Conservation (phyloP, 2,888 invertebrate genomes). For the Drosophila ustulata region DNA sequence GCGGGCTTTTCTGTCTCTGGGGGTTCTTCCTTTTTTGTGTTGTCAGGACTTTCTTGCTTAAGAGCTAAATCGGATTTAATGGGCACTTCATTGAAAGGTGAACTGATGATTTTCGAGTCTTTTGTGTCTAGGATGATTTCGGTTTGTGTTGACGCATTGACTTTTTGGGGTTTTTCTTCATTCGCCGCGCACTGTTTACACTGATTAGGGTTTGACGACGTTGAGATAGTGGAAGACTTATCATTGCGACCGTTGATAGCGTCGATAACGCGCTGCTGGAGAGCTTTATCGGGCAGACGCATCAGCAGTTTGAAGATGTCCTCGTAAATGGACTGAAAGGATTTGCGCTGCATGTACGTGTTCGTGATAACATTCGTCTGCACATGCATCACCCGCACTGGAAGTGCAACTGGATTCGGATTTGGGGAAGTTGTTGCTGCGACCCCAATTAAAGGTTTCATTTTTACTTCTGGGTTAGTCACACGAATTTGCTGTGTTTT, state of each 20-base stretch:
- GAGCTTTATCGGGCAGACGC: conserved; percentile 78
- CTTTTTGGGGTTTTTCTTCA: conserved; percentile 34
- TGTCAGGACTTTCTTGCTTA: not conserved
- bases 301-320: conserved; percentile 81
- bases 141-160: conserved; percentile 63
- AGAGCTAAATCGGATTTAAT: not conserved
- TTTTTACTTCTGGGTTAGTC: conserved; percentile 30
- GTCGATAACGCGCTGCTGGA: conserved; percentile 79
- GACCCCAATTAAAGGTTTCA: conserved; percentile 25
- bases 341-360: conserved; percentile 70
- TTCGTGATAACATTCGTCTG: conserved; percentile 42
- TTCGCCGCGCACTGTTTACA: conserved; percentile 53
- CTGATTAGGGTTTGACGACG: conserved; percentile 27
- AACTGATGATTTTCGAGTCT: conserved; percentile 4
- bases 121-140: conserved; percentile 38
- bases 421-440: conserved; percentile 4
- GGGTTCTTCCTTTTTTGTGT: not conserved
- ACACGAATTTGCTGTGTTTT: conserved; percentile 53
- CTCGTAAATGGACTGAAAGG: conserved; percentile 67
- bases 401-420: conserved; percentile 9
- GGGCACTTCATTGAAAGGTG: not conserved
- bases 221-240: conserved; percentile 55
- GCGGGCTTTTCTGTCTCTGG: not conserved
- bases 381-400: conserved; percentile 32
- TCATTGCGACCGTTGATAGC: conserved; percentile 80